Evolutionary conservation across 2,113 vertebrate genomes (phyloP).

Genomic region (Propithecus coquereli): DNA sequence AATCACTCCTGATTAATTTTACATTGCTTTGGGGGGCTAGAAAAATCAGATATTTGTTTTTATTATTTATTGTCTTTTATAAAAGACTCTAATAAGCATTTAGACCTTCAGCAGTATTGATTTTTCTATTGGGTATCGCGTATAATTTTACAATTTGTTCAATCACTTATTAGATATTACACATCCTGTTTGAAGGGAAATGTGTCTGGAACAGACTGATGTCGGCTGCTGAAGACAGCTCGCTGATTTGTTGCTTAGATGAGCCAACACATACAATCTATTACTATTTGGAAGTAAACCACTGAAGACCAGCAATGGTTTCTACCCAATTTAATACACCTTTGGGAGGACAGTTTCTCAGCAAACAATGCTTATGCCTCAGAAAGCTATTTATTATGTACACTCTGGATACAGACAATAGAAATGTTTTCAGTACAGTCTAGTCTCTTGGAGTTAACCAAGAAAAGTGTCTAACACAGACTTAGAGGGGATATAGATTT

Average conservation of each 20-base stretch:
- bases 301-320: background rate
- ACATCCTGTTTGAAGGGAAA: constrained; percentile 60
- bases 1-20: constrained; percentile 59
- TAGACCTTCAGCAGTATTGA: constrained; percentile 71
- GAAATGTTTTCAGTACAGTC: background rate
- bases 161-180: constrained; percentile 29
- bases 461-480: background rate
- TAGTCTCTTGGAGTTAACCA: background rate
- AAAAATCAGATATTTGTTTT: constrained; percentile 56
- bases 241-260: background rate
- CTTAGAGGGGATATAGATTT: background rate
- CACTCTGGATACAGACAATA: constrained; percentile 9
- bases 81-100: constrained; percentile 67
- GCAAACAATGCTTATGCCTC: background rate
- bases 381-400: constrained; percentile 39
- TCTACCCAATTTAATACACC: constrained; percentile 32
- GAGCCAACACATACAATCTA: background rate
- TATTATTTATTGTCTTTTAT: constrained; percentile 49
- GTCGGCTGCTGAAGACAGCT: background rate
- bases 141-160: constrained; percentile 75
- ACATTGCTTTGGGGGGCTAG: constrained; percentile 44
- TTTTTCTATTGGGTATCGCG: constrained; percentile 58
- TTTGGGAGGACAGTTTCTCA: constrained; percentile 24
- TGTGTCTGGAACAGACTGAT: constrained; percentile 28
- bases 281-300: constrained; percentile 55